Conservation (phyloP, 2,888 invertebrate genomes). For the Archaeoteleia sp. region DNA sequence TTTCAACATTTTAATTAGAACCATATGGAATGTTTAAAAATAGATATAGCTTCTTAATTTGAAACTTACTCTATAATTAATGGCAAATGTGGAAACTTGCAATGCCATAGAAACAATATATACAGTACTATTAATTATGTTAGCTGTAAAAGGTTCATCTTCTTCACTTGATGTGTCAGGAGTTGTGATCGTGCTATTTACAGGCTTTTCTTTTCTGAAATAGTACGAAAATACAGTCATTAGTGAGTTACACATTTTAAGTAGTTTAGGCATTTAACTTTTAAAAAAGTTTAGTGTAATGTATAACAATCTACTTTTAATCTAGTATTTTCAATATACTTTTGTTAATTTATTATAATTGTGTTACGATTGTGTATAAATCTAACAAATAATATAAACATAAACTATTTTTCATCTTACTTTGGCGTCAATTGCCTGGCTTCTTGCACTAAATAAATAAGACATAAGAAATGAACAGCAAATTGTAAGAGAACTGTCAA, state of each 20-base stretch:
- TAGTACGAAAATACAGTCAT: slow-evolving; percentile 1
- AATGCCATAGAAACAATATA: slow-evolving; percentile 98
- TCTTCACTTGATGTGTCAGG: slow-evolving; percentile 77
- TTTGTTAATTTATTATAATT: too few species aligned
- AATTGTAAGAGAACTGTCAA: slow-evolving; percentile 96
- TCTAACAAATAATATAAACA: slow-evolving; percentile 4
- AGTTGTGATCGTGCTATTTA: slow-evolving; percentile 14
- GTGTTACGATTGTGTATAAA: too few species aligned
- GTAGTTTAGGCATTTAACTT: too few species aligned
- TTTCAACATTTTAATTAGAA: too few species aligned
- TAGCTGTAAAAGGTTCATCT: slow-evolving; percentile 92
- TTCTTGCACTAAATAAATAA: slow-evolving; percentile 91
- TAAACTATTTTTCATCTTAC: slow-evolving; percentile 74
- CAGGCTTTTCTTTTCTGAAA: slow-evolving; percentile 77
- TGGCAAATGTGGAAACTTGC: slow-evolving; percentile 98
- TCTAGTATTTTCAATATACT: too few species aligned
- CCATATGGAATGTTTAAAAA: too few species aligned
- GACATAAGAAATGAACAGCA: slow-evolving; percentile 92
- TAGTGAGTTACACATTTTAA: neutral
- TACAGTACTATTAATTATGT: slow-evolving; percentile 97
- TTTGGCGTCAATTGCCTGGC: slow-evolving; percentile 83
- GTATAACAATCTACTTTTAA: too few species aligned
- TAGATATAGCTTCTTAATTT: too few species aligned
- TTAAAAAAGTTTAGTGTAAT: too few species aligned
- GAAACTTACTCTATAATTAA: slow-evolving; percentile 96